A percentile compares a stretch with the other conserved stretches of the same genome.
These are phyloP conservation scores for Hyphantria cunea DNA, from an alignment of 1,140 invertebrate species.

Conservation along the genomic window DNA sequence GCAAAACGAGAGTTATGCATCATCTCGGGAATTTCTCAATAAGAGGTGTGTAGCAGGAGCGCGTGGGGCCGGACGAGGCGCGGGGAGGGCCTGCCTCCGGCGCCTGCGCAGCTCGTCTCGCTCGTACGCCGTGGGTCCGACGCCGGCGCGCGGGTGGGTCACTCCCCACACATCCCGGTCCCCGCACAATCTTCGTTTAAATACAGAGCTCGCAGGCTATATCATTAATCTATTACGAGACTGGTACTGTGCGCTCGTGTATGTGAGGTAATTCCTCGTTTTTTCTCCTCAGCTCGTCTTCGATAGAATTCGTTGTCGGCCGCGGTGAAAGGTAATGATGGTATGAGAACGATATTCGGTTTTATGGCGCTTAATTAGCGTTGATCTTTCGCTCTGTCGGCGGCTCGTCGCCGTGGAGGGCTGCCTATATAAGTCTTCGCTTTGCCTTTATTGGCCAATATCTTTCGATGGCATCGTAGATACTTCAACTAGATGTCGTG, in stretches of 20 bases:
- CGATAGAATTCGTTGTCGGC: constrained; percentile 45
- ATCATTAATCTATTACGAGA: constrained; percentile 78
- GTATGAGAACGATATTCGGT: constrained; percentile 63
- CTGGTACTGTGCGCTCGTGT: constrained; percentile 58
- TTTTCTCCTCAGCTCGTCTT: constrained; percentile 58
- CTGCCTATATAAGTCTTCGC: constrained; percentile 50
- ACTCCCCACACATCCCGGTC: constrained; percentile 44
- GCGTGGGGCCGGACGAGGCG: constrained; percentile 73
- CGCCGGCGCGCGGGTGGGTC: constrained; percentile 67
- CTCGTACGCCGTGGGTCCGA: constrained; percentile 45
- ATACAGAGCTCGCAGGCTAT: constrained; percentile 67
- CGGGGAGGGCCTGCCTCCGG: constrained; percentile 66
- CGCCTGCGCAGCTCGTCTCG: constrained; percentile 64
- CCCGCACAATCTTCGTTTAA: constrained; percentile 54
- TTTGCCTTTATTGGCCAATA: constrained; percentile 56
- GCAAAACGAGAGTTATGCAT: constrained; percentile 76
- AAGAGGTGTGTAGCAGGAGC: constrained; percentile 54
- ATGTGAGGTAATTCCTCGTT: constrained; percentile 57
- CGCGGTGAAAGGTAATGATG: constrained; percentile 67
- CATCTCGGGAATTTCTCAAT: constrained; percentile 80
- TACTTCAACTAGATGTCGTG: constrained; percentile 52
- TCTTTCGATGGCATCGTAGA: constrained; percentile 46
- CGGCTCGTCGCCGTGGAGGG: constrained; percentile 42
- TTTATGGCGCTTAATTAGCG: constrained; percentile 78
- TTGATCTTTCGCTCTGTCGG: constrained; percentile 63